phyloP scores from a whole-genome alignment of 2,113 vertebrate species.

The Columba livia region DNA sequence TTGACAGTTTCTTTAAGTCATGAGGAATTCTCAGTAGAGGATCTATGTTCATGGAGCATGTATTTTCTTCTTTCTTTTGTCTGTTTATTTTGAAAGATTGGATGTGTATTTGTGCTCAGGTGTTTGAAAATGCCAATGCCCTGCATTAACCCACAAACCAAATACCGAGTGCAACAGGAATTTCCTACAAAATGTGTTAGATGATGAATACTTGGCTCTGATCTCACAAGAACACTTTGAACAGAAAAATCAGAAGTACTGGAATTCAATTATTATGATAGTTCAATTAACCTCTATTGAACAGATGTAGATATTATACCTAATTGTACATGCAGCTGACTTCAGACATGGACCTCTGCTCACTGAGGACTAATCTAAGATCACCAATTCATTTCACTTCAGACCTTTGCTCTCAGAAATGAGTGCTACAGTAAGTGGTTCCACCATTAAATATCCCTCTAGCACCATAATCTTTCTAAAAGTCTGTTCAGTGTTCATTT shows the following conservation, averaged over 20 bases:
- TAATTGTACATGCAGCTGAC: slow-evolving; percentile 57
- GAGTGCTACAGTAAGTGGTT: slow-evolving; percentile 59
- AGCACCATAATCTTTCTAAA: slow-evolving; percentile 49
- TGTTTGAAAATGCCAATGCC: neutral
- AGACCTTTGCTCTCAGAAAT: slow-evolving; percentile 67
- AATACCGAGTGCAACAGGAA: neutral
- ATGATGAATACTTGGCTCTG: slow-evolving; percentile 29
- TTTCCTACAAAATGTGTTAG: neutral
- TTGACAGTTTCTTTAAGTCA: neutral
- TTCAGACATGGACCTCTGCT: slow-evolving; percentile 58
- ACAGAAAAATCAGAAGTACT: slow-evolving; percentile 40
- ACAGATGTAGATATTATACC: slow-evolving; percentile 57
- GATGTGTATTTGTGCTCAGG: neutral
- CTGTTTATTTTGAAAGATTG: neutral
- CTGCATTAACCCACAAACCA: slow-evolving; percentile 10
- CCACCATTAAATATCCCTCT: slow-evolving; percentile 61
- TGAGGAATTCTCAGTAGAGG: neutral
- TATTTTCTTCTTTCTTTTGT: neutral
- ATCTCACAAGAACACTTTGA: slow-evolving; percentile 38
- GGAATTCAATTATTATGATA: slow-evolving; percentile 62
- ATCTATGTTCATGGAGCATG: neutral
- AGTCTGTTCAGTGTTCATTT: slow-evolving; percentile 34
- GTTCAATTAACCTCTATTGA: slow-evolving; percentile 62
- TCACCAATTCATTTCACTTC: slow-evolving; percentile 57
- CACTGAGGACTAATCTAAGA: slow-evolving; percentile 38